Evolutionary conservation across 1,140 invertebrate genomes (phyloP), one percentile per base, ranked within the genome.

Genomic region (Drosophila miranda): DNA sequence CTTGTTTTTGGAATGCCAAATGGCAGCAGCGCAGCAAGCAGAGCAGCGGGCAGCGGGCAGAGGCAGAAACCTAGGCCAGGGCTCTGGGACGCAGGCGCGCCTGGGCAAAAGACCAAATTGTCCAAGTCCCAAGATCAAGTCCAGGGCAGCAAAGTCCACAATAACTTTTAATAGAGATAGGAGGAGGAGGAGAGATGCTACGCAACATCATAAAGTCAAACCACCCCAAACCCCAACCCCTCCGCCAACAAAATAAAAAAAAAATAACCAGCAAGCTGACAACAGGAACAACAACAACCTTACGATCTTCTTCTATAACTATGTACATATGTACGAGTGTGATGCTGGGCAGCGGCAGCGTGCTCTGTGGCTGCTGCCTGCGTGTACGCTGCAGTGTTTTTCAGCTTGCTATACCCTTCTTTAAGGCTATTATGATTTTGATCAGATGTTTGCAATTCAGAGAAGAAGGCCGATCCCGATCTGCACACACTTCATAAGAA

Each of bases 111-210:
- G 44, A 62, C 71, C 34, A 76, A 77, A 73, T 78, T 77, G 54
- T 38, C 34, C 34, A 74, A 74, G 69, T 63, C 76, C 34, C 75
- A 79, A 81, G 78, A 81, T 81, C 78, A 77, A 77, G 78, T 80
- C 77, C 68, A 66, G 45, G 14, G 14, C 46, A 57, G 44, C 55
- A 57, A 42, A 69, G 70, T 43, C 67, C 54, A 51, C 59, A 62
- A 61, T 66, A 67, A 52, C 68, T 64, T 62, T 59, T 66, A 66
- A 74, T 28, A 28, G 19, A 44, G 9, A 21, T 11, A 9, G 30
- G 14, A n/a, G 23, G 45, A 28, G 13, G 34, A 50, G 30, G 30
- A 57, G 45, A 28, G 23, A 11, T 23, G 59, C 23, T 67, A 67
- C 64, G 64, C 64, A 67, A 54, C 64, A 67, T 67, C 60, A 67